Evolutionary conservation across 2,113 vertebrate species (phyloP).

Genomic region (Indicator maculatus): DNA sequence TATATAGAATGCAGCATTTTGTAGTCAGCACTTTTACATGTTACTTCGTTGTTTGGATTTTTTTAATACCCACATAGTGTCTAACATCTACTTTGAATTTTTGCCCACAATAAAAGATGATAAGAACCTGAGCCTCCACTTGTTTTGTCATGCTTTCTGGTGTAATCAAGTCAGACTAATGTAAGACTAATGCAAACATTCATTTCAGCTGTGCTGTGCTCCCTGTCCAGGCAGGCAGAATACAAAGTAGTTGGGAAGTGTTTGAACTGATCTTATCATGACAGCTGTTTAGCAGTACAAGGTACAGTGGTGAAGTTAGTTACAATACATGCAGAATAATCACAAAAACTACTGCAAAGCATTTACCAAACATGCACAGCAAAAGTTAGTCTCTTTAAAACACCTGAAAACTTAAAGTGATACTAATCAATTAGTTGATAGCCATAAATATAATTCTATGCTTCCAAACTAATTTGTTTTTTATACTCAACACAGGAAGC

Average conservation of each 20-base stretch:
- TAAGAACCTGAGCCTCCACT: not conserved
- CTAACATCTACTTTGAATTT: not conserved
- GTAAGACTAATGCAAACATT: not conserved
- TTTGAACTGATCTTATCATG: not conserved
- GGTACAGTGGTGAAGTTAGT: not conserved
- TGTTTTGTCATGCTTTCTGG: not conserved
- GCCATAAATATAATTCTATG: not conserved
- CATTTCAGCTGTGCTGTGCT: not conserved
- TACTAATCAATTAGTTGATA: not conserved
- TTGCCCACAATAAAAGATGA: not conserved
- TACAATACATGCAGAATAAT: not conserved
- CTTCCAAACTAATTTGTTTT: not conserved
- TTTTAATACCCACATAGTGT: not conserved
- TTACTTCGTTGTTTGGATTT: not conserved
- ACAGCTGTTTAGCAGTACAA: not conserved
- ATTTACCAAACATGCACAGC: not conserved
- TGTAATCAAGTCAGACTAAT: not conserved
- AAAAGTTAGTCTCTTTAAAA: not conserved
- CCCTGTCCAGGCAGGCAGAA: not conserved
- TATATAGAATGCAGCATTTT: slow-evolving; percentile 23
- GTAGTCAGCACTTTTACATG: not conserved
- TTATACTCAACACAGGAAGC: not conserved
- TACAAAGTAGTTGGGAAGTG: slow-evolving; percentile 6
- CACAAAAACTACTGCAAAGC: not conserved
- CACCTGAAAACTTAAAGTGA: not conserved